Evolutionary conservation across 1,140 invertebrate genomes (phyloP), one percentile per base, ranked within the genome.

Genomic region (Babylonia areolata): DNA sequence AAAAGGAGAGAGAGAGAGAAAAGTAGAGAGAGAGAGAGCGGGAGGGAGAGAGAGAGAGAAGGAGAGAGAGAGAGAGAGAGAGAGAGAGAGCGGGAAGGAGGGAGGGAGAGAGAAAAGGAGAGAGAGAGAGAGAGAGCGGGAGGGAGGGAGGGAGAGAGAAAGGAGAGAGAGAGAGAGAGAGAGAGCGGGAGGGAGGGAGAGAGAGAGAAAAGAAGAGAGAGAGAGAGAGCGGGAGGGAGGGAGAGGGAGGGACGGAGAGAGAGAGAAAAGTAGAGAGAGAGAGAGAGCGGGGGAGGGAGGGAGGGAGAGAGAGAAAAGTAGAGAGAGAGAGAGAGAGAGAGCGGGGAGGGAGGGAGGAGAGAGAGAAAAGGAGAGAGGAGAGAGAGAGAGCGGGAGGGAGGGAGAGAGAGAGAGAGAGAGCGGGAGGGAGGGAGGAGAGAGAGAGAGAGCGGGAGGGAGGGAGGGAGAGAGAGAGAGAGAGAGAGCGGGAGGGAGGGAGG

Each of bases 401-500:
- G 28, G 58, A 64, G 58, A 64, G 58, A 64, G 58, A 64, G 58
- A 64, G 58, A 64, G 58, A 64, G 58, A 64, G 58, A 51, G 46
- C 9, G 42, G 15, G 42, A 46, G 42, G 15, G 42, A 46, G 42
- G 42, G 42, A 46, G 28, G 58, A 64, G 58, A 64, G 58, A 64
- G 58, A 64, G 58, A 64, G 20, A 64, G 20, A 64, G 58, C 15
- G 58, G 28, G 58, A 64, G 58, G 28, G 58, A 64, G 58, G 28
- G 58, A 64, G 58, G 28, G 58, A 64, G 58, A 64, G 58, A 64
- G 58, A 64, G 58, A 64, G 58, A 64, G 58, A 64, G 58, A 64
- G 58, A 64, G 58, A 64, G 58, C 15, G 58, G 28, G 58, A 64
- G 23, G 28, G 12, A 20, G 58, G 5, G 58, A 64, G 23, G 28